Percentiles rank a stretch among this genome's conserved stretches.
Evolutionary conservation across 2,797 vertebrate species (phyloP).

Genomic region (Scleropages formosus): DNA sequence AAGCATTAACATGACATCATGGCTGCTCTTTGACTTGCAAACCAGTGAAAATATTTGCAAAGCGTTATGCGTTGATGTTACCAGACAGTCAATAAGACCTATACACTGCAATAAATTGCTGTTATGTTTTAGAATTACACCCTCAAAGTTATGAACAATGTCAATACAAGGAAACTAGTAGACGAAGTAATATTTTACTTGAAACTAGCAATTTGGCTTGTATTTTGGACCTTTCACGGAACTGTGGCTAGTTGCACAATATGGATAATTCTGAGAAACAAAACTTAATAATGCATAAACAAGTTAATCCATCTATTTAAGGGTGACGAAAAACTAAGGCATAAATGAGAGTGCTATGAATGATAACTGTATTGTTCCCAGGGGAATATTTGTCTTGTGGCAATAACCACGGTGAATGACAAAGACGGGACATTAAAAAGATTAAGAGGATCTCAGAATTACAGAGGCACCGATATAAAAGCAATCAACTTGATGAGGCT

Average conservation of each 20-base stretch:
- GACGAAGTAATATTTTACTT: background rate
- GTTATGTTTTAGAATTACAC: background rate
- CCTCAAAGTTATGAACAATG: constrained; percentile 11
- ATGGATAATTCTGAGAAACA: no score
- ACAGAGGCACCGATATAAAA: background rate
- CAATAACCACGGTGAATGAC: background rate
- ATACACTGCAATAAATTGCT: background rate
- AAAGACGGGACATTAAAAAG: background rate
- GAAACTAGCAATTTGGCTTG: background rate
- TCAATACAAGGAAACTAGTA: background rate
- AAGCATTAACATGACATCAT: background rate
- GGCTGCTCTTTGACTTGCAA: background rate
- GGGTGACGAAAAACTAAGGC: background rate
- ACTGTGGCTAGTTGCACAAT: background rate
- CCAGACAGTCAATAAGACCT: background rate
- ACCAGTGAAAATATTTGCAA: no score
- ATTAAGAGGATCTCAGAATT: background rate
- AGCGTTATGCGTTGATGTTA: background rate
- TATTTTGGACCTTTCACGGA: background rate
- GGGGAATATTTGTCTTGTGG: background rate
- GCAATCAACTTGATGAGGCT: background rate
- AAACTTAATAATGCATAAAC: background rate
- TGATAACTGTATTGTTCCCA: background rate
- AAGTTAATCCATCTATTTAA: background rate
- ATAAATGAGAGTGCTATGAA: background rate